Percentiles rank a stretch among this genome's conserved stretches.
These are phyloP conservation scores for Hyalella azteca DNA, from an alignment of 2,888 invertebrate genomes.

Conservation along the genomic window DNA sequence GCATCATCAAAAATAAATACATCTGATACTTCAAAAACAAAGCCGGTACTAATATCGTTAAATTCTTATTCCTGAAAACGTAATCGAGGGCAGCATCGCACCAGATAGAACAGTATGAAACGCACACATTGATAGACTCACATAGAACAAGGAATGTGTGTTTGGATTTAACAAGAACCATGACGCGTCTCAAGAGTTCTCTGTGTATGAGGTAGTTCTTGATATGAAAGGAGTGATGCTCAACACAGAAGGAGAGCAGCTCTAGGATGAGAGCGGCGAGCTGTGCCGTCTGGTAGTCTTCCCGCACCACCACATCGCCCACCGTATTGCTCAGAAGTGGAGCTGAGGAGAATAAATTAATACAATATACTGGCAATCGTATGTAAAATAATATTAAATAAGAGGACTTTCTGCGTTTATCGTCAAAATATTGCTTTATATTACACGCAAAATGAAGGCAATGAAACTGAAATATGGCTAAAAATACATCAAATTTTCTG, in stretches of 20 bases:
- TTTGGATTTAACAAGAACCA: constrained; percentile 94
- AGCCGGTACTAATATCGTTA: too few relatives aligned
- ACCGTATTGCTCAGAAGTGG: constrained; percentile 93
- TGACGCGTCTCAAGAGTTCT: constrained; percentile 91
- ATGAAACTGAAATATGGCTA: neutral
- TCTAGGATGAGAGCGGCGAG: constrained; percentile 92
- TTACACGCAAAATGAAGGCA: too few relatives aligned
- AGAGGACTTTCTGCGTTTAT: too few relatives aligned
- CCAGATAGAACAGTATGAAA: neutral
- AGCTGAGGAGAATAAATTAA: too few relatives aligned
- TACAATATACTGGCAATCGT: too few relatives aligned
- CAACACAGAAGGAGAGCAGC: constrained; percentile 95
- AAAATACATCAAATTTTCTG: neutral
- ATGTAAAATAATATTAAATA: too few relatives aligned
- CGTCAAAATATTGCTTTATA: too few relatives aligned
- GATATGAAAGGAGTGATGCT: constrained; percentile 98
- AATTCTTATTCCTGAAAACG: too few relatives aligned
- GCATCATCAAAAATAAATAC: too few relatives aligned
- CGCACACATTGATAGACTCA: constrained; percentile 62
- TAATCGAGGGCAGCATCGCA: neutral
- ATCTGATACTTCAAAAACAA: too few relatives aligned
- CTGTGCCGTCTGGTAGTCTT: constrained; percentile 97
- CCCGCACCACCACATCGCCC: constrained; percentile 85
- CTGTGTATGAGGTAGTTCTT: constrained; percentile 97
- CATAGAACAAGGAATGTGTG: constrained; percentile 96